Evolutionary conservation across 2,113 vertebrate species (phyloP), one percentile per base, ranked within the genome.

Genomic region (Gasterosteus nipponicus): DNA sequence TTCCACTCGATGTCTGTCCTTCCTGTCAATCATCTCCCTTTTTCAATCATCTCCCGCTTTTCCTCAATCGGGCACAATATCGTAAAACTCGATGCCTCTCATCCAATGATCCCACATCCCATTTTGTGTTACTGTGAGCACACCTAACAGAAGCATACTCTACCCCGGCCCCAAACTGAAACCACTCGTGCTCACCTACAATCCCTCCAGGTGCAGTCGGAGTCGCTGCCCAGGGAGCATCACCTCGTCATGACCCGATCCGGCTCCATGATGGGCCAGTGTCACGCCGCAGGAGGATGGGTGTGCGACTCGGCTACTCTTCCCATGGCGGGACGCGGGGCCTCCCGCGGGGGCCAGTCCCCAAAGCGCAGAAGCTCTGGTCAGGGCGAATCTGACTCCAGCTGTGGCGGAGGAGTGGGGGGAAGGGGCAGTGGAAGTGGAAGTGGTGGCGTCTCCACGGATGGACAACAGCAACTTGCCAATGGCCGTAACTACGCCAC

Each of bases 161-260:
- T 66, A 5, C 84, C 90, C 85, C 83, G 77, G 77, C 47, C 85
- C 89, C 80, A 11, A 73, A 90, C 89, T 94, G 89, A 94, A 88
- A 78, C 87, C 84, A 69, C 83, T 90, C 88, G 81, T 90, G 80
- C 91, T 89, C 87, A 42, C 86, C 82, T 91, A 79, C 86, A 65
- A 87, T 75, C 87, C 86, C 78, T 87, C 47, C 91, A 94, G 94
- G 93, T 90, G 81, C 94, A 94, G 92, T 81, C 93, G 18, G 94
- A 94, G 81, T 84, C 73, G 0, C 59, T 89, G 7, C 86, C 92
- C 56, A 76, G 91, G 38, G 94, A 94, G 54, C 89, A 91, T 47
- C 93, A 87, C 71, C 91, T 95, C 19, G 94, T 95, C 63, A 84
- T 94, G 91, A 95, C 94, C 39, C 92, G 92, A 35, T 94, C 94